phyloP scores from a whole-genome alignment of 1,140 invertebrate genomes.

The Penaeus vannamei region DNA sequence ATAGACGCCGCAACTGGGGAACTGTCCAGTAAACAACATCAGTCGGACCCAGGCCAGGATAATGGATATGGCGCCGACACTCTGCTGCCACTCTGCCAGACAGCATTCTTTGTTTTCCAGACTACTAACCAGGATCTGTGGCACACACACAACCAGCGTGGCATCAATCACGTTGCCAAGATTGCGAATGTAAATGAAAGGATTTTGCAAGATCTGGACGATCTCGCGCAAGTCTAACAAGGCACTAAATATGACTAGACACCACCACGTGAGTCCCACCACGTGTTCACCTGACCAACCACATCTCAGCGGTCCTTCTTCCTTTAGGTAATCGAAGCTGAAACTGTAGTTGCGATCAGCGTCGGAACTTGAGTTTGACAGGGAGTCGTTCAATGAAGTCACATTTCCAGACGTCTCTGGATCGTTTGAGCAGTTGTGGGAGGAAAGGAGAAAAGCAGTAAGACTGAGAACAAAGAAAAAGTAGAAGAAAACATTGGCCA shows the following conservation, averaged over 20 bases:
- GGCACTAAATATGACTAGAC: slow-evolving; percentile 47
- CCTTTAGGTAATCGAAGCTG: too few relatives aligned
- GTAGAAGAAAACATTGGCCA: slow-evolving; percentile 83
- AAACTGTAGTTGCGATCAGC: not conserved
- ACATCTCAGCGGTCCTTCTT: not conserved
- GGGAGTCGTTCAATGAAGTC: too few relatives aligned
- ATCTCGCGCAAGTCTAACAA: slow-evolving; percentile 49
- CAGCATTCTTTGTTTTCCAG: slow-evolving; percentile 32
- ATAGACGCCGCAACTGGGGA: slow-evolving; percentile 67
- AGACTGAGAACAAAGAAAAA: slow-evolving; percentile 73
- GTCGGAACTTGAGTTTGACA: not conserved
- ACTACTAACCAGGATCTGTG: slow-evolving; percentile 43
- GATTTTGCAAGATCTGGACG: slow-evolving; percentile 56
- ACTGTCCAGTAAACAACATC: slow-evolving; percentile 66
- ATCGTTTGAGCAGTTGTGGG: slow-evolving; percentile 37
- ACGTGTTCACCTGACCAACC: slow-evolving; percentile 13
- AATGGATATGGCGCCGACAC: slow-evolving; percentile 51
- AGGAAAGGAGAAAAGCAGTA: slow-evolving; percentile 58
- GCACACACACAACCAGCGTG: slow-evolving; percentile 53
- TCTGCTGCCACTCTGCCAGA: slow-evolving; percentile 45
- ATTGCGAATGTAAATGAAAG: slow-evolving; percentile 42
- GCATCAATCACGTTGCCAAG: slow-evolving; percentile 54
- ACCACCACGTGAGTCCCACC: slow-evolving; percentile 56
- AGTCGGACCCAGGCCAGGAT: slow-evolving; percentile 63
- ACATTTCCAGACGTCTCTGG: not conserved